Percentiles rank a stretch among this genome's conserved stretches.
phyloP scores from a whole-genome alignment of 2,888 invertebrate genomes.

The Diplazon laetatorius region DNA sequence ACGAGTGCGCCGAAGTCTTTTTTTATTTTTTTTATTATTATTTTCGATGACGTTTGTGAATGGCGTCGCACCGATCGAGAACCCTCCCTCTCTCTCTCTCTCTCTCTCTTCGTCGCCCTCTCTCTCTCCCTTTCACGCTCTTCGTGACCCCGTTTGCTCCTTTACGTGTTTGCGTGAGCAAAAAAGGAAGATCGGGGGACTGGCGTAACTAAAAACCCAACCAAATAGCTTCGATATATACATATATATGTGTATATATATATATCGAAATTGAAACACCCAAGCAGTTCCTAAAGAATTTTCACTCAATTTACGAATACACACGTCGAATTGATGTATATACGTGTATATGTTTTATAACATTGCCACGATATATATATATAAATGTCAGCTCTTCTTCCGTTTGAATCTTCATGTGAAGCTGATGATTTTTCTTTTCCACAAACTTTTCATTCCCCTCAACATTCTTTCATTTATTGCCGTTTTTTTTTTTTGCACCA shows the following conservation, averaged over 20 bases:
- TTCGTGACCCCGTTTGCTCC: slow-evolving; percentile 22
- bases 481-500: background rate
- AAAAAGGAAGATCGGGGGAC: background rate
- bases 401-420: slow-evolving; percentile 31
- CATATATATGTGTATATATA: slow-evolving; percentile 3
- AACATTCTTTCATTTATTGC: slow-evolving; percentile 10
- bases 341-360: too few species aligned
- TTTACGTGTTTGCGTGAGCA: slow-evolving; percentile 2
- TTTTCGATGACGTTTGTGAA: slow-evolving; percentile 76
- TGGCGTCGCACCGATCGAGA: slow-evolving; percentile 62
- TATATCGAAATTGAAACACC: background rate
- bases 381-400: too few species aligned
- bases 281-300: slow-evolving; percentile 12
- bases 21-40: too few species aligned
- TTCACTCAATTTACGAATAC: slow-evolving; percentile 22
- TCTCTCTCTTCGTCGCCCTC: background rate
- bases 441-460: slow-evolving; percentile 1
- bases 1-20: slow-evolving; percentile 25
- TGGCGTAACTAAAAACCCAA: slow-evolving; percentile 2
- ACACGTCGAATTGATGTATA: background rate
- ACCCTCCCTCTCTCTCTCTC: slow-evolving; percentile 10
- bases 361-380: too few species aligned
- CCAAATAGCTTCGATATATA: slow-evolving; percentile 4
- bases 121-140: too few species aligned
- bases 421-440: slow-evolving; percentile 16